A percentile compares a stretch with the other conserved stretches of the same genome.
phyloP scores from a whole-genome alignment of 2,888 invertebrate genomes.

The Chelonus formosanus region DNA sequence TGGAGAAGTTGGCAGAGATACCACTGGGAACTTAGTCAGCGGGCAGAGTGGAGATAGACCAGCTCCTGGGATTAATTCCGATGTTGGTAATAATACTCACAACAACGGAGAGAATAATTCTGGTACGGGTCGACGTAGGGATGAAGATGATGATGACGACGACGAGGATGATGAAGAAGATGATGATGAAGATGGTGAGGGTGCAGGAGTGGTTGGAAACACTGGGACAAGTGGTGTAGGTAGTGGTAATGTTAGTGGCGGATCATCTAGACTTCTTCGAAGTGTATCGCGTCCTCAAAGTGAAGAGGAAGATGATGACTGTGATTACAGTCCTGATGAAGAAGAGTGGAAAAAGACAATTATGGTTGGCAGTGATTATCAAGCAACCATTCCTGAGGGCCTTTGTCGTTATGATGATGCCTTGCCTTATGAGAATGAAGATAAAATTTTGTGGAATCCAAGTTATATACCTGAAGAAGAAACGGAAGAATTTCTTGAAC shows the following conservation, averaged over 20 bases:
- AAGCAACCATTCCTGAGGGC: constrained; percentile 93
- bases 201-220: constrained; percentile 32
- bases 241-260: constrained; percentile 52
- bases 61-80: constrained; percentile 22
- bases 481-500: constrained; percentile 83
- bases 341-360: constrained; percentile 94
- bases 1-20: constrained; percentile 25
- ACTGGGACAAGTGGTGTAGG: constrained; percentile 39
- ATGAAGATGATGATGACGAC: constrained; percentile 53
- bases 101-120: constrained; percentile 59
- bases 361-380: constrained; percentile 94
- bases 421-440: constrained; percentile 94
- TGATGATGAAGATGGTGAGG: constrained; percentile 28
- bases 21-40: constrained; percentile 16
- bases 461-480: constrained; percentile 75
- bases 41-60: constrained; percentile 28
- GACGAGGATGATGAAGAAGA: constrained; percentile 19
- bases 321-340: constrained; percentile 84
- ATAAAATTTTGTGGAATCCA: constrained; percentile 94
- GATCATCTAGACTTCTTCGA: constrained; percentile 59
- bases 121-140: constrained; percentile 31
- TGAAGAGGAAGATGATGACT: constrained; percentile 83
- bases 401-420: constrained; percentile 92
- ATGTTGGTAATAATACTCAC: constrained; percentile 58
- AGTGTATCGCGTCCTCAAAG: constrained; percentile 78